Conservation (phyloP, 1,140 invertebrate species). For the Psilanteris sp. region DNA sequence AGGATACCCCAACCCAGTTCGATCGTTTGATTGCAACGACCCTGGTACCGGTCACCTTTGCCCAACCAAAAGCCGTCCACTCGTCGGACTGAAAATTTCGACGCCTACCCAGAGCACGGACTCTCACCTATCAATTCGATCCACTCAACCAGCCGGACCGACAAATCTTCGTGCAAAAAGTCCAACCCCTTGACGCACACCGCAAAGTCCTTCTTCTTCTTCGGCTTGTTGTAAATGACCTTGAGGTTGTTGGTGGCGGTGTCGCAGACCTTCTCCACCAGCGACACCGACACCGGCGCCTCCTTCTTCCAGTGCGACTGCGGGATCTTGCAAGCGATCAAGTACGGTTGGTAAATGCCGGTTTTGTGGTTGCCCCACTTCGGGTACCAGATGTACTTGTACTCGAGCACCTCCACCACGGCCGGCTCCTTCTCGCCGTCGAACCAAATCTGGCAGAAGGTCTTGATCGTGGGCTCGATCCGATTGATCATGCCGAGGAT, state of each 20-base stretch:
- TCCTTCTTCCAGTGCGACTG: constrained; percentile 84
- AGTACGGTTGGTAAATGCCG: constrained; percentile 93
- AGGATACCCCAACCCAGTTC: too few relatives aligned
- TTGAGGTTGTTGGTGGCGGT: constrained; percentile 92
- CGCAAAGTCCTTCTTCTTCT: constrained; percentile 89
- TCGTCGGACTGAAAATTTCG: too few relatives aligned
- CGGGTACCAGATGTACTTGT: constrained; percentile 96
- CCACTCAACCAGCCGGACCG: constrained; percentile 95
- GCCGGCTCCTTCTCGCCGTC: constrained; percentile 88
- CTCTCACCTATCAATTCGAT: constrained; percentile 87
- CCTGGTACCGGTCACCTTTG: too few relatives aligned
- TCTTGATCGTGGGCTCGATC: constrained; percentile 90
- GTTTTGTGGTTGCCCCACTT: constrained; percentile 97
- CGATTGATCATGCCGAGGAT: constrained; percentile 95
- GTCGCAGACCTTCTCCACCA: constrained; percentile 92
- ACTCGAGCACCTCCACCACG: constrained; percentile 90
- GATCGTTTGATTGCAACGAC: too few relatives aligned
- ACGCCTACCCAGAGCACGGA: too few relatives aligned
- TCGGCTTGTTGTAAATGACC: constrained; percentile 89
- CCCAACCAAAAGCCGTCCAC: too few relatives aligned
- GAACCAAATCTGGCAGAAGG: constrained; percentile 95
- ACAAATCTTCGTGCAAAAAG: constrained; percentile 94
- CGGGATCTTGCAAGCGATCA: constrained; percentile 93
- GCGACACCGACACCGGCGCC: constrained; percentile 90
- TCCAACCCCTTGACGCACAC: constrained; percentile 97